Evolutionary conservation across 2,888 invertebrate genomes (phyloP), one percentile per base, ranked within the genome.

Genomic region (Drosophila acutilabella): DNA sequence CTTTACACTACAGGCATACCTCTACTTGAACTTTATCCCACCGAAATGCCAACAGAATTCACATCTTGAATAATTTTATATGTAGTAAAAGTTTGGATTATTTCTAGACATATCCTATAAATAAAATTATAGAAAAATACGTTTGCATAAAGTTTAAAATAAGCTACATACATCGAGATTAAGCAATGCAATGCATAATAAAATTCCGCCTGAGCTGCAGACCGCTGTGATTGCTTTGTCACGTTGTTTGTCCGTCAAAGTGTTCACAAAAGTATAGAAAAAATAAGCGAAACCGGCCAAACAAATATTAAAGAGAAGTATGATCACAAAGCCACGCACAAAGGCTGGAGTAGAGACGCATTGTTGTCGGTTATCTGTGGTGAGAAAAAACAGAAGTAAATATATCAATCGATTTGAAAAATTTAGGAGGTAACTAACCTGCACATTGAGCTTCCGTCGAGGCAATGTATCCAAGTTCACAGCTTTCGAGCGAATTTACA

Each of bases 81-180:
- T 86, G 10, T 84, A 88, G 41, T 84, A 84, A n/a, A 86, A 74
- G 40, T 79, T 53, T 0, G 59, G 58, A 36, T 68, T 70, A 7
- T 23, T 50, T 47, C 67, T 50, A 2, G 84, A 74, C 1, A 70
- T n/a, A 33, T 84, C 84, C 84, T 88, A 62, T 5, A 11, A 56
- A 26, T n/a, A 6, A 13, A 0, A 33, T 18, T 1, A 18, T 16
- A 20, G 11, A 33, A 13, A 18, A n/a, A 0, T 6, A 6, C 7
- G n/a, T 16, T n/a, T 1, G 30, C 8, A 8, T 10, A 13, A 42
- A 4, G 8, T 5, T 38, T 11, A 20, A 7, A 1, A 6, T 6
- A 13, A n/a, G 6, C 0, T 38, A 74, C 64, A 16, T 71, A 84
- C 84, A 20, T 74, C 81, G 14, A 38, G 10, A 0, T 18, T 30